Evolutionary conservation across 2,797 vertebrate species (phyloP).

Genomic region (Alauda arvensis): DNA sequence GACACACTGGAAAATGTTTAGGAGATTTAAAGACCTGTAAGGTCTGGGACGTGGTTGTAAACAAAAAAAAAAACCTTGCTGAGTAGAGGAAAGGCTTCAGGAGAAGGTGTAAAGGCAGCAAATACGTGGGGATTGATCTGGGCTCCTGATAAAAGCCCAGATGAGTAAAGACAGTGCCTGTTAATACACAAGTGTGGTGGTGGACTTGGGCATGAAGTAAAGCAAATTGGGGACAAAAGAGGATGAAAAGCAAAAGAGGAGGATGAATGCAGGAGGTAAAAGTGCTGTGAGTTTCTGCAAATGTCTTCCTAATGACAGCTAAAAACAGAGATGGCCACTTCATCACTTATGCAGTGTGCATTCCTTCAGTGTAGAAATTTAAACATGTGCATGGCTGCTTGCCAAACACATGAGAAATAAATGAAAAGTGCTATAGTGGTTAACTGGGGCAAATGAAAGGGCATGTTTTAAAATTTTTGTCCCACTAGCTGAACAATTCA

Average conservation of each 20-base stretch:
- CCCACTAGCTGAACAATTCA: not conserved
- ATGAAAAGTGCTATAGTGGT: fast-evolving
- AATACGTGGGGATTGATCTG: not conserved
- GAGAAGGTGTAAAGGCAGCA: not conserved
- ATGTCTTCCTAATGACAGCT: not conserved
- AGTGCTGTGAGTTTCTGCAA: not conserved
- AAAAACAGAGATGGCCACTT: not conserved
- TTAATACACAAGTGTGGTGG: not conserved
- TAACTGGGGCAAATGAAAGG: not conserved
- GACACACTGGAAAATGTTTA: not conserved
- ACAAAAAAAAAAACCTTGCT: not conserved
- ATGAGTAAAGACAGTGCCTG: not conserved
- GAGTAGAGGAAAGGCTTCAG: not conserved
- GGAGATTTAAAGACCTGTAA: not conserved
- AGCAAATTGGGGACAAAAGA: not conserved
- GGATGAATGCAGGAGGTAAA: not conserved
- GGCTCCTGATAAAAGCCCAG: not conserved
- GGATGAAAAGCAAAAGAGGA: not conserved
- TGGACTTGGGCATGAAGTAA: not conserved
- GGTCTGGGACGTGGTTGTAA: not conserved
- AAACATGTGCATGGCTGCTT: not conserved
- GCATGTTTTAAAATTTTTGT: not conserved
- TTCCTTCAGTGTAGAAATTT: not conserved
- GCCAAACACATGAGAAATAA: not conserved
- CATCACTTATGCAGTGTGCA: not conserved